Evolutionary conservation across 2,113 vertebrate species (phyloP).

Genomic region (human): DNA sequence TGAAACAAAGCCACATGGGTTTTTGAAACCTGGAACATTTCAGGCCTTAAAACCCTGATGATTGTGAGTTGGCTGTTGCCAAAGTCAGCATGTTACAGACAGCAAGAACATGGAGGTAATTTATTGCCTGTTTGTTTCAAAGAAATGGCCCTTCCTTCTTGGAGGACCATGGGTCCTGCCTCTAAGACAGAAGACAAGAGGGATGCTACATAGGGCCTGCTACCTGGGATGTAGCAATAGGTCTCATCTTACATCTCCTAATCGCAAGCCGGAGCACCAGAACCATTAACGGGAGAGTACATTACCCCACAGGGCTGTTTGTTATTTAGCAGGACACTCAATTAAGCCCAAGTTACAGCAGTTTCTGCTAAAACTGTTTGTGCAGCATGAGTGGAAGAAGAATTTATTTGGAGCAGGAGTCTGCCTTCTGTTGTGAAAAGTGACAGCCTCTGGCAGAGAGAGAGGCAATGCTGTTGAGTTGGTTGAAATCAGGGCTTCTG

Average conservation of each 20-base stretch:
- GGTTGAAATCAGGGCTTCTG: neutral
- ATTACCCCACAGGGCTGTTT: constrained; percentile 45
- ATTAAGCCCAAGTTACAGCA: constrained; percentile 23
- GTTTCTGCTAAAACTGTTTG: constrained; percentile 50
- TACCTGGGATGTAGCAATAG: constrained; percentile 31
- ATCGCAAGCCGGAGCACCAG: constrained; percentile 27
- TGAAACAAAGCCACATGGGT: neutral
- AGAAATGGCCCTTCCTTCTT: constrained; percentile 50
- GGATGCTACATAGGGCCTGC: neutral
- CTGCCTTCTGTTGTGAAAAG: constrained; percentile 31
- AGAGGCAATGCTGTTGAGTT: neutral
- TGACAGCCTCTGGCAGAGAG: neutral
- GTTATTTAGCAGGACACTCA: constrained; percentile 53
- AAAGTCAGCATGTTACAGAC: neutral
- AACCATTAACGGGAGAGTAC: constrained; percentile 10
- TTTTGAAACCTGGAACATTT: constrained; percentile 31
- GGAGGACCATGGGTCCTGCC: constrained; percentile 20
- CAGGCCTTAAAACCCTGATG: neutral
- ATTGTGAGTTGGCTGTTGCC: constrained; percentile 23
- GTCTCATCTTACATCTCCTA: constrained; percentile 24
- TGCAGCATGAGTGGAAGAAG: constrained; percentile 18
- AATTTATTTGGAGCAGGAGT: constrained; percentile 34
- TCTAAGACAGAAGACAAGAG: neutral
- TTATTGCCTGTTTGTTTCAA: constrained; percentile 57
- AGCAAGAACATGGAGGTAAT: neutral